A percentile compares a stretch with the other conserved stretches of the same genome.
Conservation (phyloP, 2,797 vertebrate species). For the Heliangelus exortis region DNA sequence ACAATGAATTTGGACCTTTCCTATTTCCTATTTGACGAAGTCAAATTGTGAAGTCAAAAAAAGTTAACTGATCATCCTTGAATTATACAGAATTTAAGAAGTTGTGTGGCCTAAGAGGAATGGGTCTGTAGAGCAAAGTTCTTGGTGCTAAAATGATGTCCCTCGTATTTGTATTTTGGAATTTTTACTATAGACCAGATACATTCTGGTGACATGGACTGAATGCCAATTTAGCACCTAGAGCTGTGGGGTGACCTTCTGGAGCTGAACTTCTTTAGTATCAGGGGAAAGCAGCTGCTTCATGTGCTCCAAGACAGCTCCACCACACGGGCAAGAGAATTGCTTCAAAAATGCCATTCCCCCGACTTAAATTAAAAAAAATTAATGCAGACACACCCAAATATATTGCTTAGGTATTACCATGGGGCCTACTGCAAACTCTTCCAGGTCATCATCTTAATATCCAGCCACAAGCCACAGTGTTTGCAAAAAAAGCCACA, state of each 20-base stretch:
- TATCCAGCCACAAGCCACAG: not conserved
- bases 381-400: not conserved
- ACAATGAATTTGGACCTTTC: not conserved
- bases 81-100: not conserved
- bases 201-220: not conserved
- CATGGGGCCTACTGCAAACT: not conserved
- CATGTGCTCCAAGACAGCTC: not conserved
- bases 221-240: not conserved
- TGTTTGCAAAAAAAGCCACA: not conserved
- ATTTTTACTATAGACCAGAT: not conserved
- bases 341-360: not conserved
- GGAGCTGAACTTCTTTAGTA: not conserved
- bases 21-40: not conserved
- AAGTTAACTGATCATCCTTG: not conserved
- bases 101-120: not conserved
- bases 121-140: not conserved
- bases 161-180: rapidly evolving
- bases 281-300: not conserved
- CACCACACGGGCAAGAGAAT: not conserved
- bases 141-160: not conserved
- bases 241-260: not conserved
- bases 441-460: not conserved
- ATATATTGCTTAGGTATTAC: not conserved
- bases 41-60: not conserved
- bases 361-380: not conserved